phyloP scores from a whole-genome alignment of 2,888 invertebrate genomes.

The Eurytoma californica region DNA sequence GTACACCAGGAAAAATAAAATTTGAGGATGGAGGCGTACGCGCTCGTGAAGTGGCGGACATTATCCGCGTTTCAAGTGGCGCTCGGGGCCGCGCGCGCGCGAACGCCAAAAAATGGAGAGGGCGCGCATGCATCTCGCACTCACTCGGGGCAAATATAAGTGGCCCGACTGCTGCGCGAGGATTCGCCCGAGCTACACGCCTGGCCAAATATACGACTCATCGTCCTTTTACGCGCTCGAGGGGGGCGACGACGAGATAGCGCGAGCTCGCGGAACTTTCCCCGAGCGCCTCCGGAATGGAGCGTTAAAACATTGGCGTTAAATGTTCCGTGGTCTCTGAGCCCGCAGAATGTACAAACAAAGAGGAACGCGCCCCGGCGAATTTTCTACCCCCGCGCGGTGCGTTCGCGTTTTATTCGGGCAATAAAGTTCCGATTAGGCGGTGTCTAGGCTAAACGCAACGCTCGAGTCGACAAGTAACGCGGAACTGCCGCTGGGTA shows the following conservation, averaged over 20 bases:
- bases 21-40: slow-evolving; percentile 12
- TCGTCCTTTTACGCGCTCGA: slow-evolving; percentile 15
- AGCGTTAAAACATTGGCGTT: slow-evolving; percentile 58
- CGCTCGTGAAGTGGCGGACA: not conserved
- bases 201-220: slow-evolving; percentile 15
- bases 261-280: slow-evolving; percentile 4
- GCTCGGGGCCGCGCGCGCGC: not conserved
- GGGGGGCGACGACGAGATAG: not conserved
- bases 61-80: slow-evolving; percentile 23
- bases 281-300: not conserved
- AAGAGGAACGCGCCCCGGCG: slow-evolving; percentile 14
- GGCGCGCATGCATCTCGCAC: not conserved
- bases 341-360: slow-evolving; percentile 57
- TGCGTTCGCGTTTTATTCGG: slow-evolving; percentile 59
- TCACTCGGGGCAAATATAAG: not conserved
- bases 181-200: not conserved
- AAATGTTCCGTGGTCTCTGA: slow-evolving; percentile 66
- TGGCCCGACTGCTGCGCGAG: not conserved
- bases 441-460: slow-evolving; percentile 13
- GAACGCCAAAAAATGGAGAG: slow-evolving; percentile 26
- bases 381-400: slow-evolving; percentile 10
- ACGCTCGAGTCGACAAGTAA: slow-evolving; percentile 22
- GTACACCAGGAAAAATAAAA: slow-evolving; percentile 42
- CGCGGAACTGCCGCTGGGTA: not conserved
- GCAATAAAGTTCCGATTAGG: slow-evolving; percentile 64